Base-by-base conservation (phyloP, 2,113 vertebrate genomes). In the Xenotilapia caudafasciata region DNA sequence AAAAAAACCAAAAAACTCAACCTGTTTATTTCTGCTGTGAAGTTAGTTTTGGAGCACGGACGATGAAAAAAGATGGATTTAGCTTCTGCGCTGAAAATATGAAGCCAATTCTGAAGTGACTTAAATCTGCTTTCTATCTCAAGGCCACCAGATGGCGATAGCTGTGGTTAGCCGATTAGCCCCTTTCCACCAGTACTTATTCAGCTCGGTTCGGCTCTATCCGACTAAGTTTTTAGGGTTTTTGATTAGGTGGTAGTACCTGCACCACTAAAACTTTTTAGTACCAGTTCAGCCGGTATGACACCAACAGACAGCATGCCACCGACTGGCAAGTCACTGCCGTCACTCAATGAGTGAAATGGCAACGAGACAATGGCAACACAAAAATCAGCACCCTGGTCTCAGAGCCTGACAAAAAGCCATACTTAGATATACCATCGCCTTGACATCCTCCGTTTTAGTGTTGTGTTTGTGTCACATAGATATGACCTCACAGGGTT, bases 361-460 rank as follows among this genome's bases (percentile, higher is more conserved):
- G 60, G 10, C 6, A 65, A 12, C 31, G 6, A 65, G 31, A 35
- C 31, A 35, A 62, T 35, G 58, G 31, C 60, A 38, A 38, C 60
- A 65, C 31, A 65, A 65, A 65, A 65, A 65, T 38, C 31, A 12
- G 31, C 60, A 38, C 6, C 17, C 60, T 12, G 17, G 17, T n/a
- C 31, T 35, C 31, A 38, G 26, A 2, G 33, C 60, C 60, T 65
- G 60, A 38, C 0, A 38, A 38, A 38, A 65, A 65, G 60, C 33
- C 60, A 65, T 38, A 65, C 60, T n/a, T 65, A 65, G 60, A 65
- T 65, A 65, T 65, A 38, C 31, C 60, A 65, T 65, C 4, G 33
- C 19, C 60, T 65, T 6, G 0, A n/a, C 33, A 65, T 65, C 60
- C 33, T 65, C 19, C 6, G 19, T 13, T 65, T 38, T 65, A 21